These are phyloP conservation scores for Rhinoraja longicauda DNA, from an alignment of 2,797 vertebrate species.

Conservation along the genomic window DNA sequence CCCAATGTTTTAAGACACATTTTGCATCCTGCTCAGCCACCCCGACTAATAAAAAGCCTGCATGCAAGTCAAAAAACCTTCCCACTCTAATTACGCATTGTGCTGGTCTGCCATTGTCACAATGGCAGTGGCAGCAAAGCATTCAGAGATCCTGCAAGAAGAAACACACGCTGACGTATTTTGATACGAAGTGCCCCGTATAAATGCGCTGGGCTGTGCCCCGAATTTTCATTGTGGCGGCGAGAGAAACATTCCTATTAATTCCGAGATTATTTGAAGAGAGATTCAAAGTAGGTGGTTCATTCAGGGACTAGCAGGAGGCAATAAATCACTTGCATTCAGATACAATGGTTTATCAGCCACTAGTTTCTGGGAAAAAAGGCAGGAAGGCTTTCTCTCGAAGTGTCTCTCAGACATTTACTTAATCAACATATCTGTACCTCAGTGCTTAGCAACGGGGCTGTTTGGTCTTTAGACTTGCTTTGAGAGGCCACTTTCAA, in stretches of 20 bases:
- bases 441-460: conserved; percentile 4
- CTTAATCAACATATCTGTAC: conserved; percentile 5
- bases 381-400: not conserved
- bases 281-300: not conserved
- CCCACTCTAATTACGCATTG: not conserved
- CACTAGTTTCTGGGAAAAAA: not conserved
- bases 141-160: not conserved
- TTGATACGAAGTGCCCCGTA: not conserved
- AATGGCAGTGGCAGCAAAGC: not conserved
- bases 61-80: not conserved
- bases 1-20: not conserved
- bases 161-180: not conserved
- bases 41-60: not conserved
- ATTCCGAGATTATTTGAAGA: not conserved
- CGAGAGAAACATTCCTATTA: not conserved
- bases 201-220: not conserved
- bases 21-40: not conserved
- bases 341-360: not conserved
- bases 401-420: not conserved
- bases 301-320: not conserved
- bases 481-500: conserved; percentile 29
- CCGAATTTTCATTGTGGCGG: not conserved
- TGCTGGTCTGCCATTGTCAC: not conserved
- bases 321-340: not conserved
- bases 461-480: conserved; percentile 12